A percentile compares a stretch with the other conserved stretches of the same genome.
Evolutionary conservation across 2,113 vertebrate species (phyloP).

Genomic region (Choloepus hoffmanni): DNA sequence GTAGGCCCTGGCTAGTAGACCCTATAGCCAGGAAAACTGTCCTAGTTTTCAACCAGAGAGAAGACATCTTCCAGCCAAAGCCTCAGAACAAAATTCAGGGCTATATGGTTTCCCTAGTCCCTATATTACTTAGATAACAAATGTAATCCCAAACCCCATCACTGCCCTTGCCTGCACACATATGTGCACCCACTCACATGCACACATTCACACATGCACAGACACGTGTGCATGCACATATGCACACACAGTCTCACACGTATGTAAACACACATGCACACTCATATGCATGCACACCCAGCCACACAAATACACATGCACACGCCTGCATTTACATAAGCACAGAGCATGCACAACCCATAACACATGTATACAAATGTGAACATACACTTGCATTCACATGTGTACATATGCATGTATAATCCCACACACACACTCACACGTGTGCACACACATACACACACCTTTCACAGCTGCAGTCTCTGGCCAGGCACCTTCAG

Average conservation of each 20-base stretch:
- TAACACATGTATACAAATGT: too few relatives aligned
- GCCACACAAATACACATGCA: too few relatives aligned
- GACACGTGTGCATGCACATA: too few relatives aligned
- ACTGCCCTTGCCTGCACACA: not conserved
- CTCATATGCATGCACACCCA: too few relatives aligned
- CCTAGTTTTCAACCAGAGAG: constrained; percentile 27
- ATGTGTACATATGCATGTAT: too few relatives aligned
- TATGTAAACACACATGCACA: too few relatives aligned
- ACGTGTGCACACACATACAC: not conserved
- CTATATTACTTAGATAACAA: not conserved
- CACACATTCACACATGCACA: too few relatives aligned
- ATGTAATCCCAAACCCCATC: not conserved
- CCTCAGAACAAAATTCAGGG: not conserved
- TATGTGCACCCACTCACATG: too few relatives aligned
- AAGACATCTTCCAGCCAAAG: constrained; percentile 11
- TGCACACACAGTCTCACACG: too few relatives aligned
- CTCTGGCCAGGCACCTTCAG: not conserved
- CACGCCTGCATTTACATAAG: fast-evolving
- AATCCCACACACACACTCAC: too few relatives aligned
- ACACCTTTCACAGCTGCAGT: not conserved
- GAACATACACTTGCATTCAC: too few relatives aligned
- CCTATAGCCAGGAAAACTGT: not conserved
- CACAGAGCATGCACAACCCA: too few relatives aligned
- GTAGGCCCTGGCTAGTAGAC: not conserved
- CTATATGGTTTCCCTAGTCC: not conserved